Conservation (phyloP, 2,888 invertebrate genomes). For the Buathra laborator region DNA sequence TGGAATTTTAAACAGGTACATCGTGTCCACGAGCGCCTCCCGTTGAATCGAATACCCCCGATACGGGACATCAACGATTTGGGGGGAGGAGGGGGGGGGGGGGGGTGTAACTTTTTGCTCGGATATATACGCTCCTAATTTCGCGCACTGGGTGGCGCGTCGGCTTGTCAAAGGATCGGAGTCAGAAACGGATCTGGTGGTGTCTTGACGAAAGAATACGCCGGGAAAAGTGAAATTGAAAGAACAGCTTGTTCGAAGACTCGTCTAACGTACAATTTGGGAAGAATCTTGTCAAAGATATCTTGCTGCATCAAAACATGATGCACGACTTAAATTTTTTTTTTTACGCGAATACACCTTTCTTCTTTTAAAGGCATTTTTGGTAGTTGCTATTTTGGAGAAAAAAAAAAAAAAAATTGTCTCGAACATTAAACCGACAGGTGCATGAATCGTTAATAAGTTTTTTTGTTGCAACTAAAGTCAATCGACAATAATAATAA, state of each 20-base stretch:
- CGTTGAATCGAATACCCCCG: constrained; percentile 30
- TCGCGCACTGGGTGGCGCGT: constrained; percentile 82
- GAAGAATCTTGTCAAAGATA: neutral
- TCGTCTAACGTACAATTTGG: neutral
- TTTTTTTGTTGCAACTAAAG: no score
- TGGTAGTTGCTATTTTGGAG: no score
- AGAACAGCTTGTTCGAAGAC: constrained; percentile 1
- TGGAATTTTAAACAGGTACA: constrained; percentile 82
- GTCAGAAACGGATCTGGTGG: neutral
- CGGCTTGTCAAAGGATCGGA: constrained; percentile 78
- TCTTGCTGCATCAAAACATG: neutral
- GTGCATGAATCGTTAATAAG: no score
- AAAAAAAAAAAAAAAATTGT: no score
- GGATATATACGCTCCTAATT: constrained; percentile 77
- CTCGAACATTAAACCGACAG: no score
- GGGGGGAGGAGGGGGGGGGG: constrained; percentile 30
- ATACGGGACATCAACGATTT: constrained; percentile 66
- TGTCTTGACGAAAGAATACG: constrained; percentile 25
- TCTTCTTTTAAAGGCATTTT: no score
- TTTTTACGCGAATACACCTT: no score
- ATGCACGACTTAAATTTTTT: neutral
- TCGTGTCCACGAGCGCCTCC: constrained; percentile 72
- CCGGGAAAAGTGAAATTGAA: constrained; percentile 10
- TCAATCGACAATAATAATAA: no score
- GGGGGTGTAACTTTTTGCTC: constrained; percentile 73